Base-by-base conservation (phyloP, 2,888 invertebrate genomes). In the Acronicta alni region DNA sequence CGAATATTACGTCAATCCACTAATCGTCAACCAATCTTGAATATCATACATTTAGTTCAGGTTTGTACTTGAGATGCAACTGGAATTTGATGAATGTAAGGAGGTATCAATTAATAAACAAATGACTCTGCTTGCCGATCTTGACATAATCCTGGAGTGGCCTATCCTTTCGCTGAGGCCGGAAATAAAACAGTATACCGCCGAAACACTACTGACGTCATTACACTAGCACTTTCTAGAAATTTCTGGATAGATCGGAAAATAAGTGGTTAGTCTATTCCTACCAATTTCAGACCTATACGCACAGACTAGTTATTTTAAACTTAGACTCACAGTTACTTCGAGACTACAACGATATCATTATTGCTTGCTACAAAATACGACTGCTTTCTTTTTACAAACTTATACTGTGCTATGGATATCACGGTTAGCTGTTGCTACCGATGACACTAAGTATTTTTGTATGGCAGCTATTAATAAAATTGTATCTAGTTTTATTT, bases 331-430 rank as follows among this genome's bases (percentile, higher is more conserved):
- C 46, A 69, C 62, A 65, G 43, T 76, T 71, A 67, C 59, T 55
- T 73, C 69, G 64, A 74, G 73, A 82, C 75, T 76, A 88, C 83
- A 86, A 87, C 82, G 79, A 88, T 77, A 76, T 63, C 49, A 77
- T 67, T 67, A 72, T 71, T 86, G 87, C 89, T 89, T 90, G 89
- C 89, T 86, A 69, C 54, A 41, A 75, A 70, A 79, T 73, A 46
- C 56, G 84, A 86, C 82, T 86, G 87, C 83, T 86, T 88, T 61
- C 49, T 81, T 79, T 85, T 81, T 82, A 82, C 72, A 80, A 69
- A 45, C 69, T 72, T 82, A 69, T 78, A 82, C 70, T 49, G 49
- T 56, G 45, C 52, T 69, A 44, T 65, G 52, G 44, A 12, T 57
- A 45, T 71, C 63, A 64, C 35, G 56, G 55, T 38, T 68, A 72